Percentiles rank a stretch among this genome's conserved stretches.
These are phyloP conservation scores for Lepidostoma basale DNA, from an alignment of 1,140 invertebrate genomes.

Conservation along the genomic window DNA sequence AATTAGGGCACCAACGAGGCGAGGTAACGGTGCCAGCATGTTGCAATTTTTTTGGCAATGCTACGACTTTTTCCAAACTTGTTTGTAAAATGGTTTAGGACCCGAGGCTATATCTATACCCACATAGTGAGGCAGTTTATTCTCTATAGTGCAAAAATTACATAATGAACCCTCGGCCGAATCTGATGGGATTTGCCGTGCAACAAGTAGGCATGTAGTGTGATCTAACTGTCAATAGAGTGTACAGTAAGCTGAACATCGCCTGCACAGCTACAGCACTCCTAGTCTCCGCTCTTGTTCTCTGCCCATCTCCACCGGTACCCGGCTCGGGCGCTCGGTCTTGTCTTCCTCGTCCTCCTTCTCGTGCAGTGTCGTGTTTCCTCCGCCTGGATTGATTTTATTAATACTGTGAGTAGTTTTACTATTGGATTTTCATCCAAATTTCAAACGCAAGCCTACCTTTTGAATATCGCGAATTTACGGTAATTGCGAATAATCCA, in stretches of 20 bases:
- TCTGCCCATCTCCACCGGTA: neutral
- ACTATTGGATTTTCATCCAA: too few species aligned
- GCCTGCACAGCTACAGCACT: neutral
- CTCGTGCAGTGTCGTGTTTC: neutral
- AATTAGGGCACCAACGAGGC: slow-evolving; percentile 62
- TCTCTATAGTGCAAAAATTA: slow-evolving; percentile 61
- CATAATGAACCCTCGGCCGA: slow-evolving; percentile 56
- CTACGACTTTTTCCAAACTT: slow-evolving; percentile 63
- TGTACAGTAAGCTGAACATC: slow-evolving; percentile 56
- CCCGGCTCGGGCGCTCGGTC: neutral
- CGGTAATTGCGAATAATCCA: too few species aligned
- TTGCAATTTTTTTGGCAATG: slow-evolving; percentile 64
- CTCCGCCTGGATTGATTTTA: neutral
- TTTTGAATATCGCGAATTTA: too few species aligned
- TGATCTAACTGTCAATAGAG: slow-evolving; percentile 62
- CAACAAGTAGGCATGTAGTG: slow-evolving; percentile 63
- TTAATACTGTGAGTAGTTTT: slow-evolving; percentile 1
- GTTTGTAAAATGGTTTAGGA: slow-evolving; percentile 57
- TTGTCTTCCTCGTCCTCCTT: neutral
- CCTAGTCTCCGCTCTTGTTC: neutral
- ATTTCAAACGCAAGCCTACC: too few species aligned
- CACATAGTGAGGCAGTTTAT: slow-evolving; percentile 59
- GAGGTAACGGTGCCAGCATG: slow-evolving; percentile 64
- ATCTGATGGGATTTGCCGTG: slow-evolving; percentile 56
- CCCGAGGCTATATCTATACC: slow-evolving; percentile 61